Percentiles rank a stretch among this genome's conserved stretches.
Conservation (phyloP, 2,888 invertebrate genomes). For the Argyresthia albistria region DNA sequence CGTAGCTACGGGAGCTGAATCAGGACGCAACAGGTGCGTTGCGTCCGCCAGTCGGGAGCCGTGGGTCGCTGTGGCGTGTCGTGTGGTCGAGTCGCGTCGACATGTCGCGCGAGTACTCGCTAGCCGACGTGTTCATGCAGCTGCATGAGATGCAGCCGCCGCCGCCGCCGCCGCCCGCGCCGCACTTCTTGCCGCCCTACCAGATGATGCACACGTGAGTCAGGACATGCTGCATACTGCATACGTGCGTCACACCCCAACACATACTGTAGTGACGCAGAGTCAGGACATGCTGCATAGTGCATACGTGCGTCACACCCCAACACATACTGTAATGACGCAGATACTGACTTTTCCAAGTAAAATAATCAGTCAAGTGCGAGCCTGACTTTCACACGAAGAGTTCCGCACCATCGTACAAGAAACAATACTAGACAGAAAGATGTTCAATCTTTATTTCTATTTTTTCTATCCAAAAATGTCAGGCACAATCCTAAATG, state of each 20-base stretch:
- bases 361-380: no score
- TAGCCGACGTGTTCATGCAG: constrained; percentile 32
- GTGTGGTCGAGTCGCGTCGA: constrained; percentile 11
- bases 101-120: constrained; percentile 38
- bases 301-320: background rate
- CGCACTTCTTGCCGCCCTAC: background rate
- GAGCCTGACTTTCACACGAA: no score
- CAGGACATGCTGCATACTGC: background rate
- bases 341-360: no score
- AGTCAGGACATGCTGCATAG: background rate
- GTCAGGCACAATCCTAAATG: no score
- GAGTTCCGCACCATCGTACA: no score
- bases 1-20: background rate
- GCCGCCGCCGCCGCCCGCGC: background rate
- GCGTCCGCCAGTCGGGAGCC: constrained; percentile 2
- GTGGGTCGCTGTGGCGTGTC: background rate
- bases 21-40: background rate
- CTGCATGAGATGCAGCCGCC: constrained; percentile 32
- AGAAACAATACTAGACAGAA: no score
- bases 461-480: no score
- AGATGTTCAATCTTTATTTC: no score
- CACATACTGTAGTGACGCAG: background rate
- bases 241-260: background rate
- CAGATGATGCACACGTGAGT: background rate
- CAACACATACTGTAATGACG: background rate